Percentiles rank a stretch among this genome's conserved stretches.
Conservation (phyloP, 2,888 invertebrate genomes). For the Drosophila monieri region DNA sequence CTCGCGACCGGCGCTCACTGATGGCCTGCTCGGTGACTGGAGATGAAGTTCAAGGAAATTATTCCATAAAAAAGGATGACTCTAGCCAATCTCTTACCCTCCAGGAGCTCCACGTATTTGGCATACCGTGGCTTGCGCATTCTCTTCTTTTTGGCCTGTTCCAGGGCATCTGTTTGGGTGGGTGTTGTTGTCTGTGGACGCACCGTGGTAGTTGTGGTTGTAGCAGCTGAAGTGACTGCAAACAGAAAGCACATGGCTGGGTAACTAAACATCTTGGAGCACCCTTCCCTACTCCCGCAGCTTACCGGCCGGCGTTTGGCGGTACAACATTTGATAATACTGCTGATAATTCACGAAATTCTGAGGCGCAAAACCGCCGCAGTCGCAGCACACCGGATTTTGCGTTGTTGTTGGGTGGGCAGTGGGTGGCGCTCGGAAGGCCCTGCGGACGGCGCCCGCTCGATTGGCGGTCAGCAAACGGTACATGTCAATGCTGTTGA, state of each 20-base stretch:
- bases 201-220: conserved; percentile 17
- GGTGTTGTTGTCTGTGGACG: conserved; percentile 79
- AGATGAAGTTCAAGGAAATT: too few species aligned
- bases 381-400: conserved; percentile 46
- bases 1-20: conserved; percentile 88
- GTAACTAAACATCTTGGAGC: neutral
- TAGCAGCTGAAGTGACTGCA: conserved; percentile 12
- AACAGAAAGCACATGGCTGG: conserved; percentile 10
- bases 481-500: conserved; percentile 71
- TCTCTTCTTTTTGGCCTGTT: conserved; percentile 61
- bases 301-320: conserved; percentile 63
- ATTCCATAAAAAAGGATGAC: neutral
- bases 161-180: conserved; percentile 63
- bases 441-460: conserved; percentile 67
- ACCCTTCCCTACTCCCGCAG: neutral
- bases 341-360: conserved; percentile 61
- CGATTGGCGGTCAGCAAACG: conserved; percentile 76
- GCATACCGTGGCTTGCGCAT: conserved; percentile 81
- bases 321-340: conserved; percentile 73
- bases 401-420: conserved; percentile 26
- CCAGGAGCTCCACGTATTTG: conserved; percentile 88
- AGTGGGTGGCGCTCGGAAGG: conserved; percentile 59
- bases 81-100: conserved; percentile 85
- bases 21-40: conserved; percentile 87
- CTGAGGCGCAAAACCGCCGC: conserved; percentile 49